Percentiles rank a stretch among this genome's conserved stretches.
Evolutionary conservation across 2,113 vertebrate genomes (phyloP).

Genomic region (Eublepharis macularius): DNA sequence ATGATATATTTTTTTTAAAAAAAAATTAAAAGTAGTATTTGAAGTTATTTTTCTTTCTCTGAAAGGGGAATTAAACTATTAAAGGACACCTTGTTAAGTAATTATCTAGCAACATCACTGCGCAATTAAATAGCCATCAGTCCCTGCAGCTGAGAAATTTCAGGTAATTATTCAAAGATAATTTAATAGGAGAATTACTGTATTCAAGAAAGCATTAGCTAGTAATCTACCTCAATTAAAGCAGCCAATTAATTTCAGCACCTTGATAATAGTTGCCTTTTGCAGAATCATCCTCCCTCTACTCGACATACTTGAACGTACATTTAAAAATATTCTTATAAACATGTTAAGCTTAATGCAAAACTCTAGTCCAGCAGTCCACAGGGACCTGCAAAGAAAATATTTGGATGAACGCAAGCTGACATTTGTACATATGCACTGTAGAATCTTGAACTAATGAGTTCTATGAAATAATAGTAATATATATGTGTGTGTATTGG

Average conservation of each 20-base stretch:
- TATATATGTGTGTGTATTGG: neutral
- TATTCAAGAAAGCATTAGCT: conserved; percentile 89
- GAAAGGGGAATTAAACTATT: conserved; percentile 85
- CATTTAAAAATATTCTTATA: conserved; percentile 70
- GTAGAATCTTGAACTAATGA: conserved; percentile 13
- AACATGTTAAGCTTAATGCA: conserved; percentile 68
- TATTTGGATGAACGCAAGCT: conserved; percentile 21
- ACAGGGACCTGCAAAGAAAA: neutral
- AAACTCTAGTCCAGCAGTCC: conserved; percentile 45
- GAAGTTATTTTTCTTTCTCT: conserved; percentile 65
- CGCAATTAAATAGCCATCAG: conserved; percentile 89
- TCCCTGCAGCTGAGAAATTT: conserved; percentile 86
- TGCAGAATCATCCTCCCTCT: conserved; percentile 77
- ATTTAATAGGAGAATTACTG: conserved; percentile 90
- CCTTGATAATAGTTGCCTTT: conserved; percentile 83
- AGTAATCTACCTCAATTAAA: conserved; percentile 89
- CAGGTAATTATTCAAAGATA: conserved; percentile 91
- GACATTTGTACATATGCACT: neutral
- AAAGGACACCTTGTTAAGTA: conserved; percentile 89
- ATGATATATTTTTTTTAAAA: conserved; percentile 37
- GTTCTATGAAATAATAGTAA: neutral
- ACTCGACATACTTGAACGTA: conserved; percentile 61
- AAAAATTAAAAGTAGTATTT: conserved; percentile 63
- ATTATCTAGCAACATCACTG: conserved; percentile 84
- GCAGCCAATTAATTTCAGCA: conserved; percentile 86